Percentiles rank a stretch among this genome's conserved stretches.
These are phyloP conservation scores for Proterorhinus semilunaris DNA, from an alignment of 2,113 vertebrate genomes.

Conservation along the genomic window DNA sequence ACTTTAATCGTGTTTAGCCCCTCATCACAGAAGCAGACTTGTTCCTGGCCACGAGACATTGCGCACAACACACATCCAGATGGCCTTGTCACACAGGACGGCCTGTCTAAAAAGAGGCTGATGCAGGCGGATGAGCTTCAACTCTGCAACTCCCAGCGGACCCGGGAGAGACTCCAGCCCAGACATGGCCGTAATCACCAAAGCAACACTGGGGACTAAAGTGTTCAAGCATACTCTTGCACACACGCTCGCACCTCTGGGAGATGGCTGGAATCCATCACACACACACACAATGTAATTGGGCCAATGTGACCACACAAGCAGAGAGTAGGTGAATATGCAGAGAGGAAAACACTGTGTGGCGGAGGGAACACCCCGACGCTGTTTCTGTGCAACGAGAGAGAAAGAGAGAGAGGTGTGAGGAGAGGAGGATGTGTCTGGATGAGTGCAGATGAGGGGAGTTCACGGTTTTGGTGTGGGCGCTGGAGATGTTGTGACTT, in stretches of 20 bases:
- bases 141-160: constrained; percentile 31
- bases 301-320: constrained; percentile 22
- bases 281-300: constrained; percentile 49
- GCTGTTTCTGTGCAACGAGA: constrained; percentile 28
- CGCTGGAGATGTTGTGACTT: constrained; percentile 28
- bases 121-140: constrained; percentile 35
- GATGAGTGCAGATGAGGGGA: constrained; percentile 31
- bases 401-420: constrained; percentile 11
- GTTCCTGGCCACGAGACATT: constrained; percentile 29
- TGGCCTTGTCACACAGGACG: background rate
- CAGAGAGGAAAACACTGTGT: constrained; percentile 43
- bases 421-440: constrained; percentile 43
- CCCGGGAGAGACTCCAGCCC: constrained; percentile 17
- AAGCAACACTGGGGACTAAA: constrained; percentile 18
- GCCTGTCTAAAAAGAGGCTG: constrained; percentile 13
- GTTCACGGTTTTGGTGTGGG: constrained; percentile 20
- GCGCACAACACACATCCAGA: constrained; percentile 12
- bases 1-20: constrained; percentile 50
- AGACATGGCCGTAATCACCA: constrained; percentile 33
- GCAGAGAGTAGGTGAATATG: constrained; percentile 38
- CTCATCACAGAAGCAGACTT: constrained; percentile 50
- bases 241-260: constrained; percentile 40
- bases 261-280: constrained; percentile 51
- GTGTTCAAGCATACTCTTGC: constrained; percentile 29
- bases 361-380: constrained; percentile 56